A percentile compares a stretch with the other conserved stretches of the same genome.
Evolutionary conservation across 2,113 vertebrate species (phyloP).

Genomic region (Sceloporus undulatus): DNA sequence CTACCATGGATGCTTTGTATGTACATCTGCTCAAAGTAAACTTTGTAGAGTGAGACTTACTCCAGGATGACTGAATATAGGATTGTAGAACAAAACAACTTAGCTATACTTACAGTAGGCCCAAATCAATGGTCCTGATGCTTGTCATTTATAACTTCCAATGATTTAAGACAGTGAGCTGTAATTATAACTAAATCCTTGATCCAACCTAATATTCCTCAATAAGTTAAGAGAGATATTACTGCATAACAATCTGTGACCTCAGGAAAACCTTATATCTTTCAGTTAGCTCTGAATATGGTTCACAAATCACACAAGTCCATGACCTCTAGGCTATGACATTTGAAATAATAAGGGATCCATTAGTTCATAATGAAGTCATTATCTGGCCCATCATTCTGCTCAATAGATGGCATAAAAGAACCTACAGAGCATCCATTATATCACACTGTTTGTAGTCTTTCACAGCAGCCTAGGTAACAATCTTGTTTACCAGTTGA

Average conservation of each 20-base stretch:
- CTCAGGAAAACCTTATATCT: background rate
- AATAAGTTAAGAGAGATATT: background rate
- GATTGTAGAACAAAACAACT: background rate
- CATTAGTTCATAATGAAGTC: conserved; percentile 2
- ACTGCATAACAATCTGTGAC: background rate
- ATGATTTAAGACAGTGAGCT: background rate
- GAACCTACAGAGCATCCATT: background rate
- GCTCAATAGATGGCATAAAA: background rate
- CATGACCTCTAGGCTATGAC: background rate
- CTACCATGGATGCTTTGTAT: background rate
- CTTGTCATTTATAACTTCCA: background rate
- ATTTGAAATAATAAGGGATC: background rate
- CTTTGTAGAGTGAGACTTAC: no score
- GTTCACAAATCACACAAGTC: background rate
- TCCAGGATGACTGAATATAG: no score
- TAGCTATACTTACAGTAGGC: no score
- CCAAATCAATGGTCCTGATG: no score
- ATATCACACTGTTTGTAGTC: background rate
- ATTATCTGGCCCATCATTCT: conserved; percentile 23
- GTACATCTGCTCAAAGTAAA: background rate
- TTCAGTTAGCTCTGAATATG: background rate
- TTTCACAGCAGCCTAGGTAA: background rate
- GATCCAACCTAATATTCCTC: background rate
- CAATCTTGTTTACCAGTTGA: conserved; percentile 3
- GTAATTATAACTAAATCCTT: background rate